A percentile compares a stretch with the other conserved stretches of the same genome.
Evolutionary conservation across 1,140 invertebrate species (phyloP).

Genomic region (Cydia splendana): DNA sequence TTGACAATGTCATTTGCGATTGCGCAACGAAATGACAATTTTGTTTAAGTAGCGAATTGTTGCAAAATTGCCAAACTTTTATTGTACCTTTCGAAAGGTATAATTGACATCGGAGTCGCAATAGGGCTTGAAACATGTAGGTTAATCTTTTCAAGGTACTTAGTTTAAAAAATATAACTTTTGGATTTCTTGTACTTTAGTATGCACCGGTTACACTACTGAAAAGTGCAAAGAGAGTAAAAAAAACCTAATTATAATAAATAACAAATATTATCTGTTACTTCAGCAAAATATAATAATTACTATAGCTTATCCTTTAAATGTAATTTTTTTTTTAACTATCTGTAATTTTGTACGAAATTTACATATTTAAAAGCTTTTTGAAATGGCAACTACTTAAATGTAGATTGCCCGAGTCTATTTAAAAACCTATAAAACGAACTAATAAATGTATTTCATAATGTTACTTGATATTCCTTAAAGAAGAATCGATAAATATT

Average conservation of each 20-base stretch:
- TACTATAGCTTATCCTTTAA: no score
- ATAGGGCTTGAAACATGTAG: no score
- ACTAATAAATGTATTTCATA: background rate
- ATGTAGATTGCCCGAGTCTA: background rate
- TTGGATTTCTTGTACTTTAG: no score
- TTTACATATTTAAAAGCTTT: background rate
- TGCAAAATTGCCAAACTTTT: background rate
- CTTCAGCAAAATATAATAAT: no score
- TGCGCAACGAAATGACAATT: background rate
- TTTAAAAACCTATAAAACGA: background rate
- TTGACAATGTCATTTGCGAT: slow-evolving; percentile 4
- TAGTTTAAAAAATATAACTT: no score
- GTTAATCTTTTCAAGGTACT: no score
- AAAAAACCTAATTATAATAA: no score
- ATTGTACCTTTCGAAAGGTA: background rate
- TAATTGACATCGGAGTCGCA: background rate
- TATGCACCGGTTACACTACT: no score
- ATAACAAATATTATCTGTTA: no score
- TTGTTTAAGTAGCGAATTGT: background rate
- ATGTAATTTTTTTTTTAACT: no score
- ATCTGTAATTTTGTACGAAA: no score
- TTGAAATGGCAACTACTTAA: background rate
- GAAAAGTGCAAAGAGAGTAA: no score
- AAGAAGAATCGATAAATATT: background rate
- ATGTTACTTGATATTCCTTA: background rate